Percentiles rank a stretch among this genome's conserved stretches.
Conservation (phyloP, 2,888 invertebrate species). For the Maniola hyperantus region DNA sequence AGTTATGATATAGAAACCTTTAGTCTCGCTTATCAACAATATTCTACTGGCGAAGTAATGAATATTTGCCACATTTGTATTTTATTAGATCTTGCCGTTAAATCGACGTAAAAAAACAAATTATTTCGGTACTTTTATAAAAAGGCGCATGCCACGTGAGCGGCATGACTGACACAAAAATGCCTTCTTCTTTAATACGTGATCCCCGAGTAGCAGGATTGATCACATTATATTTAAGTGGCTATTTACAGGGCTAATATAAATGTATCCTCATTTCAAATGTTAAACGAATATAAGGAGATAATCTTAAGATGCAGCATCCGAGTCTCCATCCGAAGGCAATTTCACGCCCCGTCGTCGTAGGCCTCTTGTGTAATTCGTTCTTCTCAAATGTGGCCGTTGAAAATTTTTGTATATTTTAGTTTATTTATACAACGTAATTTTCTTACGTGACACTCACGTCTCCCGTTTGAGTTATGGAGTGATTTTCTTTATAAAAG, state of each 20-base stretch:
- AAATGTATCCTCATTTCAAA: constrained; percentile 40
- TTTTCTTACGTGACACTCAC: constrained; percentile 40
- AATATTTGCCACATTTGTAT: too few species aligned
- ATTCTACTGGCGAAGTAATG: too few species aligned
- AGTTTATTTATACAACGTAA: constrained; percentile 56
- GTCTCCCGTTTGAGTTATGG: constrained; percentile 8
- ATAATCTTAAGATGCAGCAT: constrained; percentile 43
- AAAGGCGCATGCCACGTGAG: too few species aligned
- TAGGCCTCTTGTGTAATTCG: constrained; percentile 61
- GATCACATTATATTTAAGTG: constrained; percentile 31
- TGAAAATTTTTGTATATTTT: constrained; percentile 57
- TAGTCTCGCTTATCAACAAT: too few species aligned
- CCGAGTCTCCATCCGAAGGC: constrained; percentile 51
- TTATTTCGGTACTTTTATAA: too few species aligned
- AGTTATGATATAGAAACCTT: too few species aligned
- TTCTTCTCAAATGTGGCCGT: constrained; percentile 54
- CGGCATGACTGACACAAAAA: background rate
- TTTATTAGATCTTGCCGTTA: too few species aligned
- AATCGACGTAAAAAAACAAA: too few species aligned
- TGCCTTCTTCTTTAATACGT: background rate
- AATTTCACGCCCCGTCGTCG: constrained; percentile 76
- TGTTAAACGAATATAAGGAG: constrained; percentile 41
- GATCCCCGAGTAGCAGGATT: constrained; percentile 6
- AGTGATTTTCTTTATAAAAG: constrained; percentile 4
- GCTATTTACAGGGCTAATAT: constrained; percentile 36